Evolutionary conservation across 2,888 invertebrate species (phyloP).

Genomic region (Harmothoe impar): DNA sequence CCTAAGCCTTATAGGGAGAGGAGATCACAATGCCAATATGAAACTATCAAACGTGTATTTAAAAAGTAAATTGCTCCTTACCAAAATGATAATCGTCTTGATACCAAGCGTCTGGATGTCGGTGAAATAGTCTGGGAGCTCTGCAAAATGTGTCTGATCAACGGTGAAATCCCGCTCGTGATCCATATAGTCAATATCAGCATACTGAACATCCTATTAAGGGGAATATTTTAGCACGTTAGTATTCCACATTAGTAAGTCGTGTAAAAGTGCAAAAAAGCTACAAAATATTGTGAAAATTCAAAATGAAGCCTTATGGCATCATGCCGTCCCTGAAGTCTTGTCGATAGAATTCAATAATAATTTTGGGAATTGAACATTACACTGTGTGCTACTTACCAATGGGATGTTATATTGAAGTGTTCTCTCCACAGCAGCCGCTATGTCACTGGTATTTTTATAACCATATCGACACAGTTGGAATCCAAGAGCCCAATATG

Average conservation of each 20-base stretch:
- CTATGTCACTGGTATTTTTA: constrained; percentile 76
- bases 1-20: no score
- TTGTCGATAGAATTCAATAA: no score
- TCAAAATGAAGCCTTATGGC: no score
- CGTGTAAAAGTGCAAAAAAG: no score
- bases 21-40: no score
- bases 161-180: constrained; percentile 79
- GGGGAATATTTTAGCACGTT: neutral
- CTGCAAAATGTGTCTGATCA: constrained; percentile 75
- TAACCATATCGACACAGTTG: constrained; percentile 90
- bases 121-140: constrained; percentile 76
- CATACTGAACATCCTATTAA: constrained; percentile 81
- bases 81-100: constrained; percentile 79
- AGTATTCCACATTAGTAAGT: no score
- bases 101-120: constrained; percentile 75
- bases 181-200: constrained; percentile 81
- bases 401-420: constrained; percentile 78
- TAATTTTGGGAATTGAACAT: no score
- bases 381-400: neutral
- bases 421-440: constrained; percentile 79
- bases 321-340: no score
- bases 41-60: no score
- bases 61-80: neutral
- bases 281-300: no score
- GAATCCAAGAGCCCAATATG: constrained; percentile 94